Evolutionary conservation across 2,888 invertebrate genomes (phyloP).

Genomic region (Orthosia cruda): DNA sequence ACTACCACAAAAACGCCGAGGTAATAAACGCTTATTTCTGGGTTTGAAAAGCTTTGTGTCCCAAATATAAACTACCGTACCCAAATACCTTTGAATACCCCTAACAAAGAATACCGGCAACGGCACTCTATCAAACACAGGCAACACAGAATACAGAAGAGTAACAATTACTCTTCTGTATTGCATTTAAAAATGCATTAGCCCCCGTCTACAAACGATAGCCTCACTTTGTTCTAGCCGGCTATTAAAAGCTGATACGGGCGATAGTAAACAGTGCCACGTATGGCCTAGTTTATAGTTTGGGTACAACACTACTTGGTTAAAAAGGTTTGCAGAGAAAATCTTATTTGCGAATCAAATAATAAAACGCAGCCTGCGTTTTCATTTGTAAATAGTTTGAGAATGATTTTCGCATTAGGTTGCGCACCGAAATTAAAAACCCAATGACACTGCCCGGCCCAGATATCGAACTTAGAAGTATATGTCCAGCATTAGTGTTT

Average conservation of each 20-base stretch:
- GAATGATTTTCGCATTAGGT: no score
- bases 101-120: not conserved
- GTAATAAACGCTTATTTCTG: no score
- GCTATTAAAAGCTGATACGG: conserved; percentile 45
- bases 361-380: not conserved
- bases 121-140: conserved; percentile 13
- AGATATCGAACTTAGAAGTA: no score
- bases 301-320: conserved; percentile 6
- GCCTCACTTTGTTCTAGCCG: conserved; percentile 29
- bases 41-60: no score
- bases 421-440: no score
- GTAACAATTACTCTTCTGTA: conserved; percentile 1
- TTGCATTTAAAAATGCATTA: conserved; percentile 49
- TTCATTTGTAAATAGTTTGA: not conserved
- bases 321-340: conserved; percentile 4
- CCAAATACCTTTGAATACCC: not conserved
- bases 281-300: not conserved
- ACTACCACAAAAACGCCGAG: no score
- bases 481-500: no score
- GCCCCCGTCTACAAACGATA: conserved; percentile 27
- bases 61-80: not conserved
- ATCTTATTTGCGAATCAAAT: not conserved
- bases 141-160: no score
- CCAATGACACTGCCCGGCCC: no score
- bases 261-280: conserved; percentile 6